Evolutionary conservation across 2,797 vertebrate species (phyloP).

Genomic region (Mareca strepera): DNA sequence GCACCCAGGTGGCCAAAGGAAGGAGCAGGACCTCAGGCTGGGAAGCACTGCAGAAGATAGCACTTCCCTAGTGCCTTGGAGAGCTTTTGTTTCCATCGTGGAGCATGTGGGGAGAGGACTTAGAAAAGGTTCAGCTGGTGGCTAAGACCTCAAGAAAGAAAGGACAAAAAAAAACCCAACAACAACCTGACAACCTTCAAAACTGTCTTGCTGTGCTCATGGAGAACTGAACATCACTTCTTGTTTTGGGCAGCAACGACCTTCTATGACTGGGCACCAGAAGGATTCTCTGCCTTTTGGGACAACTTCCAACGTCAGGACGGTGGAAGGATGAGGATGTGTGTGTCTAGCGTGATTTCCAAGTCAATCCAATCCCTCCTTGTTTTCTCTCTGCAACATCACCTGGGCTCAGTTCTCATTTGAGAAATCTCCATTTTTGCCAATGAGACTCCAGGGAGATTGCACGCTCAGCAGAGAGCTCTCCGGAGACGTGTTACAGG

Average conservation of each 20-base stretch:
- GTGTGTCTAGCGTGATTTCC: rapidly evolving
- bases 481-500: neutral
- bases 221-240: neutral
- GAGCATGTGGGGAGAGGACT: neutral
- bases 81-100: too few species aligned
- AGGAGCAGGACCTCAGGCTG: neutral
- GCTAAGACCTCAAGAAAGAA: too few species aligned
- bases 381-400: rapidly evolving
- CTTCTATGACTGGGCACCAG: neutral
- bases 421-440: neutral
- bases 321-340: rapidly evolving
- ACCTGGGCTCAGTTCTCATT: neutral
- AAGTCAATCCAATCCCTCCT: neutral
- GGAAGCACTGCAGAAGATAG: neutral
- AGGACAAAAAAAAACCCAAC: neutral
- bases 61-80: neutral
- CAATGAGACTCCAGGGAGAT: rapidly evolving
- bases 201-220: rapidly evolving
- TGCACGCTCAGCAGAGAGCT: neutral
- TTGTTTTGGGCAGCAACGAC: neutral
- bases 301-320: neutral
- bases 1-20: too few species aligned
- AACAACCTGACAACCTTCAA: neutral
- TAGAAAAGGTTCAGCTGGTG: neutral
- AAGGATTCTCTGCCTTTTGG: neutral